phyloP scores from a whole-genome alignment of 2,888 invertebrate genomes.

The Eumacrocentrus americanus region DNA sequence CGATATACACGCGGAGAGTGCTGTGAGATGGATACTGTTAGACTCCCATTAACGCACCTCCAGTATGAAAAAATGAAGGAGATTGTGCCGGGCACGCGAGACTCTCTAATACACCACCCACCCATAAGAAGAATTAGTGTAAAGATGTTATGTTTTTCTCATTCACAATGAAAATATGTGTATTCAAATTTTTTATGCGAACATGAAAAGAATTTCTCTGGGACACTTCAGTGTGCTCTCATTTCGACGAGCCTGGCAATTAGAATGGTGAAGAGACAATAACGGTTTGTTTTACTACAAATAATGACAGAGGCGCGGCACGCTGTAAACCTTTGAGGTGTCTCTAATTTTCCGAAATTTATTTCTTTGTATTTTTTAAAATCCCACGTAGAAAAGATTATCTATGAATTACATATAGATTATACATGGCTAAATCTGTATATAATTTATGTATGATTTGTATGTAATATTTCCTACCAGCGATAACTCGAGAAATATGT shows the following conservation, averaged over 20 bases:
- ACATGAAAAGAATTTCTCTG: slow-evolving; percentile 37
- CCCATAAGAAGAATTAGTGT: not conserved
- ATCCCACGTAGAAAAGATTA: too few species aligned
- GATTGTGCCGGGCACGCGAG: not conserved
- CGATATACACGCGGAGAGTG: slow-evolving; percentile 36
- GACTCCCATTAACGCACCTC: slow-evolving; percentile 15
- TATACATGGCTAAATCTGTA: too few species aligned
- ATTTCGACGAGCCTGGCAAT: slow-evolving; percentile 54
- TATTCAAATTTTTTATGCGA: not conserved
- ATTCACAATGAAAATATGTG: not conserved
- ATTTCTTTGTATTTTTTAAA: too few species aligned
- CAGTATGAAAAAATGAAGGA: not conserved
- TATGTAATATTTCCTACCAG: too few species aligned
- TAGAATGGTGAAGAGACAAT: slow-evolving; percentile 52
- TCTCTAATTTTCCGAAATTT: not conserved
- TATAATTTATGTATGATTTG: too few species aligned
- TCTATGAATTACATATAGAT: too few species aligned
- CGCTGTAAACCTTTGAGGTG: not conserved
- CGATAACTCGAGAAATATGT: too few species aligned
- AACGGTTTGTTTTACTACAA: slow-evolving; percentile 41
- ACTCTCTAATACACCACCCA: not conserved
- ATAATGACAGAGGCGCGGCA: not conserved
- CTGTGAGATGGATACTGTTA: not conserved
- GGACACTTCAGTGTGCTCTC: slow-evolving; percentile 47
- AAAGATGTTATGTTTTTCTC: not conserved